A percentile compares a stretch with the other conserved stretches of the same genome.
Conservation (phyloP, 2,888 invertebrate species). For the Coenonympha arcania region DNA sequence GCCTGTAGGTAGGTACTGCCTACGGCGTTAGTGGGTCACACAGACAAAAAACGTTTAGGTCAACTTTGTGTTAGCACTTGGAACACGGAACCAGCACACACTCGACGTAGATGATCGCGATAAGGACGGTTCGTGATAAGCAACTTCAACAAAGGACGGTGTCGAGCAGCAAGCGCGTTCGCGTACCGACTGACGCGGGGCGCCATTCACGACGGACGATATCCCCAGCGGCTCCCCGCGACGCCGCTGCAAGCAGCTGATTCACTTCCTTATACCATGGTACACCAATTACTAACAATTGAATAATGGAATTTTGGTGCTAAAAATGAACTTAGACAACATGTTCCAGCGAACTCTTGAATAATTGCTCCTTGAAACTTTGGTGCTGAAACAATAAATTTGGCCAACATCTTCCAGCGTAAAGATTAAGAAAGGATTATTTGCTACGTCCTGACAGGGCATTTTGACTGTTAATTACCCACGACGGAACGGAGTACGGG, state of each 20-base stretch:
- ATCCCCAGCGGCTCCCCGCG: conserved; percentile 43
- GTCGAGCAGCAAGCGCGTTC: conserved; percentile 39
- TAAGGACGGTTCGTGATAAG: conserved; percentile 23
- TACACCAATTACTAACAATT: neutral
- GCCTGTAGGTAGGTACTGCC: neutral
- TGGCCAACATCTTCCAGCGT: no score
- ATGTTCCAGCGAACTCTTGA: no score
- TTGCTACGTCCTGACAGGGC: no score
- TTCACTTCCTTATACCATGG: conserved; percentile 34
- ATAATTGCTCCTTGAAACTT: no score
- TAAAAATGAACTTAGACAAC: no score
- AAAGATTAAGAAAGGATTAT: no score
- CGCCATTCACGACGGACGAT: conserved; percentile 35
- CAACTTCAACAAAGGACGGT: conserved; percentile 26
- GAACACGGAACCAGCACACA: conserved; percentile 12
- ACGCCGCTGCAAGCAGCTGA: conserved; percentile 54
- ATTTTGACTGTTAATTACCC: no score
- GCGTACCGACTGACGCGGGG: conserved; percentile 62
- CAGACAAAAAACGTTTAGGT: neutral
- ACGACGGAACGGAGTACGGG: no score
- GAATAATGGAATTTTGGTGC: no score
- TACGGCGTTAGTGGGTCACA: neutral
- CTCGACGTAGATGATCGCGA: conserved; percentile 15
- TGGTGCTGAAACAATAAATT: no score
- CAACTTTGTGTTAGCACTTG: conserved; percentile 7